Percentiles rank a stretch among this genome's conserved stretches.
phyloP scores from a whole-genome alignment of 1,140 invertebrate genomes.

The Atta cephalotes region DNA sequence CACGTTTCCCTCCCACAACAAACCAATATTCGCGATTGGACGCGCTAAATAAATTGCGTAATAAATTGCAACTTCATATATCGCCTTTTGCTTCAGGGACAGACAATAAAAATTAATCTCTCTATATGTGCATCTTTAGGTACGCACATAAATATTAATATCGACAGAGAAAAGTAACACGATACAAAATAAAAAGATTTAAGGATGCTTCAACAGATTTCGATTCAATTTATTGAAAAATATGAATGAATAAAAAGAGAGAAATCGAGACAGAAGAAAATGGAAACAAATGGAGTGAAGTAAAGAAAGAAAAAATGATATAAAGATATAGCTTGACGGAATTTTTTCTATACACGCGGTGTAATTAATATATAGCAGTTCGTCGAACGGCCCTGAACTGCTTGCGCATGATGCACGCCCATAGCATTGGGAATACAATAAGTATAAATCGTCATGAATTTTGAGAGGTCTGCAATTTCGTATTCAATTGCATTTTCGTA shows the following conservation, averaged over 20 bases:
- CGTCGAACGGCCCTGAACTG: constrained; percentile 55
- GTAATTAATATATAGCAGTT: constrained; percentile 71
- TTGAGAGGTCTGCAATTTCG: constrained; percentile 80
- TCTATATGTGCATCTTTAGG: background rate
- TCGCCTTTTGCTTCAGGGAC: background rate
- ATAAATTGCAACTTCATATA: constrained; percentile 29
- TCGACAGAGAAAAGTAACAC: background rate
- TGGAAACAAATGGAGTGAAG: background rate
- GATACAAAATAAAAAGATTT: background rate
- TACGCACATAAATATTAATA: constrained; percentile 1
- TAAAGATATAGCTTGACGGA: constrained; percentile 8
- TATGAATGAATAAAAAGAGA: background rate
- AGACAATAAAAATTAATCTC: constrained; percentile 29
- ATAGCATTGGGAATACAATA: constrained; percentile 77
- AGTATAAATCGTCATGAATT: constrained; percentile 81
- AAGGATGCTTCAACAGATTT: background rate
- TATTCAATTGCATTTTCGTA: constrained; percentile 78
- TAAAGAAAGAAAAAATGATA: background rate
- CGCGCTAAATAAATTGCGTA: background rate
- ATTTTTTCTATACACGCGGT: background rate
- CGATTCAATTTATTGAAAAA: background rate
- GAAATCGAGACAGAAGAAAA: background rate
- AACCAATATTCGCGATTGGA: background rate
- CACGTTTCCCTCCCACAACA: background rate
- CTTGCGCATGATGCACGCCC: constrained; percentile 72